A percentile compares a stretch with the other conserved stretches of the same genome.
These are phyloP conservation scores for Euwallacea similis DNA, from an alignment of 1,140 invertebrate genomes.

Conservation along the genomic window DNA sequence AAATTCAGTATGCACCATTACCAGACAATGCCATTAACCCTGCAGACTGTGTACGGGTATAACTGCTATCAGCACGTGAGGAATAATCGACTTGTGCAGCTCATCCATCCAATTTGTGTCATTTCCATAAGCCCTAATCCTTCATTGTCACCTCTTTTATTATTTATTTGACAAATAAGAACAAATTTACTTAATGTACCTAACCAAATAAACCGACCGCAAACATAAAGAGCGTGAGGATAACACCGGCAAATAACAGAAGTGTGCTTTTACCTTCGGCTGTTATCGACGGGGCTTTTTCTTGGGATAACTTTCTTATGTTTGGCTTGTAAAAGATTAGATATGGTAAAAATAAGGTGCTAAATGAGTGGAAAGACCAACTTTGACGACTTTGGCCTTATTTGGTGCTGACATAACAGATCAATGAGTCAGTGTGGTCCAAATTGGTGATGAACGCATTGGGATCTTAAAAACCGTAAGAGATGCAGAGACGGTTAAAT, in stretches of 20 bases:
- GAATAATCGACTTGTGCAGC: background rate
- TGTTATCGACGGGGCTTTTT: background rate
- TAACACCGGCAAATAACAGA: background rate
- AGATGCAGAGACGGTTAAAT: no score
- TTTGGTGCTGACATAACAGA: no score
- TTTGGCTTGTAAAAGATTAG: no score
- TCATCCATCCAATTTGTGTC: conserved; percentile 16
- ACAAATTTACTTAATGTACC: conserved; percentile 15
- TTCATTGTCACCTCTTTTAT: conserved; percentile 20
- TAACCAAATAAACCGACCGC: conserved; percentile 4
- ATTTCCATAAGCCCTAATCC: conserved; percentile 19
- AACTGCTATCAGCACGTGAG: background rate
- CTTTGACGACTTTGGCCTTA: no score
- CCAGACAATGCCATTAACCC: conserved; percentile 4
- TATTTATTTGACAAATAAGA: conserved; percentile 14
- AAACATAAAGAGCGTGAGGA: background rate
- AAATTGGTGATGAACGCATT: no score
- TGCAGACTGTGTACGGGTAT: background rate
- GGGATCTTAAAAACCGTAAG: no score
- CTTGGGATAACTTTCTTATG: background rate
- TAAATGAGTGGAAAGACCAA: no score
- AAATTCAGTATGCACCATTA: background rate
- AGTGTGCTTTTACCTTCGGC: background rate
- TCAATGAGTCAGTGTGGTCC: no score
- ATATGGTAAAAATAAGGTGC: no score